Evolutionary conservation across 37 sponge, comb jelly and placozoan genomes (phyloP).

Genomic region (Mnemiopsis leidyi): DNA sequence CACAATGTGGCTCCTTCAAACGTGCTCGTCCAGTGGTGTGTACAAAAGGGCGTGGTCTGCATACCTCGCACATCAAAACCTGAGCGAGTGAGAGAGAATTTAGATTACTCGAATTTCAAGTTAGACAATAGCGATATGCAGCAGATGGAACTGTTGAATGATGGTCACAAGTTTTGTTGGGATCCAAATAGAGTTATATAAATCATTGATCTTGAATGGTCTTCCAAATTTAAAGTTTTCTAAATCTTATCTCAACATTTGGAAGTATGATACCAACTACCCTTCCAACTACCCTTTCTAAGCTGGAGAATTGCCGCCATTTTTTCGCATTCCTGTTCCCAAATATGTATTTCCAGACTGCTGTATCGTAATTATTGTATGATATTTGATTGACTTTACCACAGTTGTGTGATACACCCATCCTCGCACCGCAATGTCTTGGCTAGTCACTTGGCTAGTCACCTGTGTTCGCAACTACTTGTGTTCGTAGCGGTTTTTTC

Average conservation of each 20-base stretch:
- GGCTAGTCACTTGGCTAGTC: no score
- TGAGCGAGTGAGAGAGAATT: background rate
- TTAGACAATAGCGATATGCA: background rate
- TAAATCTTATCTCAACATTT: background rate
- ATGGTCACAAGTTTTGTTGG: constrained; percentile 19
- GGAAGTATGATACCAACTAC: background rate
- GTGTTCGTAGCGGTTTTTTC: no score
- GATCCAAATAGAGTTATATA: background rate
- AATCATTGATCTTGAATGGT: background rate
- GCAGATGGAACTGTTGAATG: background rate
- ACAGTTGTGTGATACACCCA: no score
- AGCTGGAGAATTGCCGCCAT: no score
- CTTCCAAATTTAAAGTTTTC: background rate
- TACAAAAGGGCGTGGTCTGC: background rate
- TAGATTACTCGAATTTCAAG: background rate
- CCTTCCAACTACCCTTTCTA: no score
- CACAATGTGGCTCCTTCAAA: background rate
- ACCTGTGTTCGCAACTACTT: no score
- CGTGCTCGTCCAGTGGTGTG: constrained; percentile 1
- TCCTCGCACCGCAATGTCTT: no score
- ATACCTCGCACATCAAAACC: constrained; percentile 48
- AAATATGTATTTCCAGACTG: no score
- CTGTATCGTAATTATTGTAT: no score
- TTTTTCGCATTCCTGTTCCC: no score
- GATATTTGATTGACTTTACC: no score